Evolutionary conservation across 2,888 invertebrate species (phyloP), one percentile per base, ranked within the genome.

Genomic region (Clistopyga incitator): DNA sequence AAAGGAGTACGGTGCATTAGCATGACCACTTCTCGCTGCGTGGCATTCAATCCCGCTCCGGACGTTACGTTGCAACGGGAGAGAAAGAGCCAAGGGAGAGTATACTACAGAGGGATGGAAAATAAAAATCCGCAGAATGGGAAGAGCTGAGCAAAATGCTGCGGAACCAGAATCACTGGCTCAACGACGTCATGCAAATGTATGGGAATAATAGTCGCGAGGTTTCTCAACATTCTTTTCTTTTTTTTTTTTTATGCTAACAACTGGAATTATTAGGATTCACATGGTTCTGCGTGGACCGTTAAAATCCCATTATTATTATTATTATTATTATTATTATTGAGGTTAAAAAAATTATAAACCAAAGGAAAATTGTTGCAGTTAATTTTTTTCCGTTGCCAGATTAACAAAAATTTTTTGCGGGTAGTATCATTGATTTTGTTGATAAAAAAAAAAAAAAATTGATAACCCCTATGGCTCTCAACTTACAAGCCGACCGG

Each of bases 101-200:
- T 54, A 34, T 4, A 45, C 29, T 15, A n/a, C 42, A 59, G 56
- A 72, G 79, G 79, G 67, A 79, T 79, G 72, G 42, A 79, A 79
- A 67, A 79, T 79, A 79, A 79, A 79, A 79, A 79, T 79, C 79
- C 79, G 79, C n/a, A 79, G 72, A 79, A 79, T 70, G 34, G 79
- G 79, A 79, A 79, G 72, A 74, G 45, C 42, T 64, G 54, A 54
- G 38, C 56, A 52, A 54, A 56, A 47, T 23, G 25, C 54, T 50
- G 64, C n/a, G 67, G 50, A 81, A 81, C 81, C 81, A 70, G 81
- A 81, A 81, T 75, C 45, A 29, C 81, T 29, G 64, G 34, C 15
- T 64, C 2, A 64, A 64, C 34, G 18, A 18, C 64, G 42, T 18
- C 38, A 34, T 38, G 50, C 56, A 45, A 65, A 79, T 50, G 52